phyloP scores from a whole-genome alignment of 2,888 invertebrate species.

The Diarsia dahlii region DNA sequence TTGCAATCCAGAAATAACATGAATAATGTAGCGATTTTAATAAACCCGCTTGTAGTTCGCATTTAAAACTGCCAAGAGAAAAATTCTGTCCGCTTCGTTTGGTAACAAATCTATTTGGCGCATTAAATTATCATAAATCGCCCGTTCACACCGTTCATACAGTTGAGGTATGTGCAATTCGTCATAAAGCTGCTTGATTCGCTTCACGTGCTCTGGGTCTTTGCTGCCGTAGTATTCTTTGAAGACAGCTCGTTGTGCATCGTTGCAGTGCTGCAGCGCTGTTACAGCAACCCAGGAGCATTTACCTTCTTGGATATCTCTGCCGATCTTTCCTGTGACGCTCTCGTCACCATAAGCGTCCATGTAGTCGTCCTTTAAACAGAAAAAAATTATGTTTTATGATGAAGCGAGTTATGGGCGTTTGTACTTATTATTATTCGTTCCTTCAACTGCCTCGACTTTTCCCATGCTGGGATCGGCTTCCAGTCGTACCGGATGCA shows the following conservation, averaged over 20 bases:
- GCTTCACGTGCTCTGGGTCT: conserved; percentile 91
- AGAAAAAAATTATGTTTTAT: conserved; percentile 3
- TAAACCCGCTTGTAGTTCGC: conserved; percentile 31
- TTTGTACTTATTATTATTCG: neutral
- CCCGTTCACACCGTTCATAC: conserved; percentile 25
- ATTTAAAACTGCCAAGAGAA: conserved; percentile 33
- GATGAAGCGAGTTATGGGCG: neutral
- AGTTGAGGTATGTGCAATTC: conserved; percentile 90
- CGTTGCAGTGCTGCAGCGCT: conserved; percentile 94
- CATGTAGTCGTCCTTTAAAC: conserved; percentile 46
- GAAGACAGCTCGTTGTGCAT: conserved; percentile 88
- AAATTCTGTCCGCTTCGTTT: conserved; percentile 8
- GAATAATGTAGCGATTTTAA: conserved; percentile 3
- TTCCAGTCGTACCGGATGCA: no score
- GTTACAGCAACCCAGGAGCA: conserved; percentile 97
- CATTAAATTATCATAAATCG: conserved; percentile 17
- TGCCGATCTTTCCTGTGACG: conserved; percentile 84
- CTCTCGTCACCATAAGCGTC: conserved; percentile 32
- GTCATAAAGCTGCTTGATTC: conserved; percentile 80
- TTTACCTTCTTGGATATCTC: conserved; percentile 97
- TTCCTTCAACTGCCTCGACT: no score
- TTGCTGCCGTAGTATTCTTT: conserved; percentile 93
- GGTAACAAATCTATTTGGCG: conserved; percentile 35
- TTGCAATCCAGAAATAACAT: neutral
- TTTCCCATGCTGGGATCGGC: no score